Conservation (phyloP, 2,113 vertebrate species). For the Grammatotria lemairii region DNA sequence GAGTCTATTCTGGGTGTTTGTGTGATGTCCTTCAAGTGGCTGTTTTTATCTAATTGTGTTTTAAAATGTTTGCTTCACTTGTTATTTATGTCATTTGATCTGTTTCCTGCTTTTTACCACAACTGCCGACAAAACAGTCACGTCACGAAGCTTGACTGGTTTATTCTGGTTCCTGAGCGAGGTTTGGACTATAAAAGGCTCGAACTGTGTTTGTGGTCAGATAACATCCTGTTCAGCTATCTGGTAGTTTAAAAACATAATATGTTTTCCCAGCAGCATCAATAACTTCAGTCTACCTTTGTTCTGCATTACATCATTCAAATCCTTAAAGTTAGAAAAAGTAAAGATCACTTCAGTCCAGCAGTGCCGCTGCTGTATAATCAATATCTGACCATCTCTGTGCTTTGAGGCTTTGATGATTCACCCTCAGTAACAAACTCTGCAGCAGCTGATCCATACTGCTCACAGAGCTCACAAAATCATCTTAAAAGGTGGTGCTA, state of each 20-base stretch:
- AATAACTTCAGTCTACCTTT: not conserved
- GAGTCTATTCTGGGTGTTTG: not conserved
- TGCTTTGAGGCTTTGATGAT: not conserved
- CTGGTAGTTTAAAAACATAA: not conserved
- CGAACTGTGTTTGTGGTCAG: not conserved
- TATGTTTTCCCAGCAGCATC: not conserved
- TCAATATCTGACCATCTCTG: not conserved
- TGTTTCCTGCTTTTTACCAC: not conserved
- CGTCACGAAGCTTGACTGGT: not conserved
- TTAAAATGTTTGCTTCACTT: rapidly evolving
- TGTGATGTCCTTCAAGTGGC: not conserved
- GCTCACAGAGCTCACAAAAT: not conserved
- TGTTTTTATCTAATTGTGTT: not conserved
- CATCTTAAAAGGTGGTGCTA: not conserved
- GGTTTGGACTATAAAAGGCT: not conserved
- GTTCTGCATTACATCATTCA: not conserved
- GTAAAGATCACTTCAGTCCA: not conserved
- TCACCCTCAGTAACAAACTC: not conserved
- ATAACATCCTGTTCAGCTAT: not conserved
- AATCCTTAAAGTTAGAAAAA: not conserved
- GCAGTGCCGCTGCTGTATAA: not conserved
- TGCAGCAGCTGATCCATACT: not conserved
- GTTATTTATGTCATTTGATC: not conserved
- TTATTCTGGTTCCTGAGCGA: not conserved
- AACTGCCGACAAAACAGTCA: not conserved